Evolutionary conservation across 2,113 vertebrate species (phyloP).

Genomic region (Odontesthes bonariensis): DNA sequence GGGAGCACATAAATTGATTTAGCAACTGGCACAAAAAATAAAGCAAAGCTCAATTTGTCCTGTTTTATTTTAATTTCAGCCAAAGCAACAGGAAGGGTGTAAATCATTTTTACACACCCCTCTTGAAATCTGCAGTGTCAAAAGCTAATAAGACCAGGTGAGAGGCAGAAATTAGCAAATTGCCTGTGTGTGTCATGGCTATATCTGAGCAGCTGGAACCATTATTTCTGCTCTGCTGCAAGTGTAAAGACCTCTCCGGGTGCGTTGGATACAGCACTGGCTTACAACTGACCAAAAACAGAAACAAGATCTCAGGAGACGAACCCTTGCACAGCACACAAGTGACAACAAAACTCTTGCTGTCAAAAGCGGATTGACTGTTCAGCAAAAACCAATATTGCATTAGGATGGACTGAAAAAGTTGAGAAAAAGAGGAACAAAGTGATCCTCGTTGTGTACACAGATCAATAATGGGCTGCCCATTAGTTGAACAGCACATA

Average conservation of each 20-base stretch:
- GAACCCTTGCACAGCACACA: conserved; percentile 59
- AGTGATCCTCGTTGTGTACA: conserved; percentile 53
- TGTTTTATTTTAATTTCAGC: conserved; percentile 9
- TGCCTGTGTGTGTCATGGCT: conserved; percentile 76
- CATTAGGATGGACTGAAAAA: conserved; percentile 1
- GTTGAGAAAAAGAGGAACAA: conserved; percentile 46
- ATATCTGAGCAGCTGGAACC: conserved; percentile 71
- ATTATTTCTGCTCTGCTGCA: conserved; percentile 79
- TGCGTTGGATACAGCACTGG: conserved; percentile 76
- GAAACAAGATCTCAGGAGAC: conserved; percentile 72
- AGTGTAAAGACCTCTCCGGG: conserved; percentile 76
- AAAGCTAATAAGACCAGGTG: conserved; percentile 52
- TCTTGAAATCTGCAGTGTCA: conserved; percentile 28
- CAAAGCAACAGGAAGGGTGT: conserved; percentile 16
- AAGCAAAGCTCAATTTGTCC: neutral
- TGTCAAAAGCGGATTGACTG: conserved; percentile 10
- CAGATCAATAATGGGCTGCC: conserved; percentile 57
- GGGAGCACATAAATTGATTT: neutral
- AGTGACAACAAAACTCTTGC: conserved; percentile 53
- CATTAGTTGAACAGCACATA: conserved; percentile 48
- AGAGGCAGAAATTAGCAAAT: conserved; percentile 76
- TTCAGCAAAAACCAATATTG: neutral
- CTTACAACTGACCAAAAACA: conserved; percentile 74
- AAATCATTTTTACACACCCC: conserved; percentile 33
- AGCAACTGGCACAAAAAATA: conserved; percentile 9